Base-by-base conservation (phyloP, 2,797 vertebrate genomes). In the Buphagus erythrorhynchus region DNA sequence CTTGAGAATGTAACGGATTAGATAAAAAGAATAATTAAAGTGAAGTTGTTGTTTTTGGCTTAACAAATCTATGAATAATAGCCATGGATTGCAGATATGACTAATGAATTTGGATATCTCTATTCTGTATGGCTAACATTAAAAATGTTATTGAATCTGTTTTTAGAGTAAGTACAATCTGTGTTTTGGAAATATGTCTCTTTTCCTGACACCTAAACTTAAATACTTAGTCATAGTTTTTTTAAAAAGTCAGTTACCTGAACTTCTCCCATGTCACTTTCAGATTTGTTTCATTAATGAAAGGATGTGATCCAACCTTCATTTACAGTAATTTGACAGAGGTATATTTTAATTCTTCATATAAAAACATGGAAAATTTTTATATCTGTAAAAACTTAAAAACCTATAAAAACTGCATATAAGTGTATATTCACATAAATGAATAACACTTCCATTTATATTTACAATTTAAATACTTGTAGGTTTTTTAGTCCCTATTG, bases 21-120 rank as follows among this genome's bases (percentile, higher is more conserved):
- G 62, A 94, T 88, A 72, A 94, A 97, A 88, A 84, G 76, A 90
- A 96, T 81, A 90, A 95, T 81, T 93, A 57, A 92, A 87, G 54
- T 36, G 46, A 83, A 89, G 38, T 61, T 92, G 76, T 63, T 94
- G 52, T 86, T 88, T 72, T 35, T 78, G 24, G 13, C 38, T 78
- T 84, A 86, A 83, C 45, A 95, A 74, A 92, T 83, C 49, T 84
- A 68, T 86, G 45, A 86, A 90, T 90, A 90, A 71, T 29, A 65
- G 58, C 24, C 22, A 81, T 12, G 13, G 21, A 68, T 78, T 90
- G 51, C 21, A 93, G 77, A 91, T 57, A 86, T 4, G 16, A 80
- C 29, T 69, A 57, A 83, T 86, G n/a, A 92, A 58, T 86, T 81
- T 83, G 14, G 35, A 63, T 86, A 65, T 65, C 61, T 94, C 18